Evolutionary conservation across 92 coral and sea anemone species (phyloP), one percentile per base, ranked within the genome.

Genomic region (Epizoanthus illoricatus): DNA sequence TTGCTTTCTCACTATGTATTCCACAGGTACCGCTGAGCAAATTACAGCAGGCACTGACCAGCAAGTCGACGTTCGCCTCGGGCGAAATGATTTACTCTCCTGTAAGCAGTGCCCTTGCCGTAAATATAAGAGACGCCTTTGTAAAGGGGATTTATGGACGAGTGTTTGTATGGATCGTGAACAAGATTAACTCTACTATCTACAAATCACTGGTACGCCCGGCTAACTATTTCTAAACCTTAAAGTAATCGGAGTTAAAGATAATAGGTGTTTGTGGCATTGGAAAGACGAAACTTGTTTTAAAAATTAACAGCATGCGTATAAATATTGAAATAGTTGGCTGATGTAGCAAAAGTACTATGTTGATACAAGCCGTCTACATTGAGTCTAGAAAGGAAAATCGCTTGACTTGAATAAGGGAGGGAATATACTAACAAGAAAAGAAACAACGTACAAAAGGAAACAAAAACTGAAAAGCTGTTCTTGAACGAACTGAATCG

Each of bases 1-100:
- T 52, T 52, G 3, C 13, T 52, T 9, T 9, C 56, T 52, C 56
- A 9, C 56, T 52, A 52, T 39, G 13, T 23, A 19, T 23, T 71
- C 23, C 45, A 3, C 85, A 95, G 98, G 89, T 95, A 52, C 90
- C 97, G 4, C 33, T 79, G 40, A 84, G 76, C 56, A 84, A 80
- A 56, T 74, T 95, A 75, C 90, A 87, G 70, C 85, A 93, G 64
- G 95, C 97, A 13, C 85, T 95, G 68, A 95, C 98, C 43, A 87
- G 83, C 76, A 89, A 87, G 56, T 95, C 97, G 4, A 95, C 97
- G 17, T 92, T 89, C 75, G 98, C 97, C 17, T 91, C 94, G 10
- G 98, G 98, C 17, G 98, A 95, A 88, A 86, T 93, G 75, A 95
- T 95, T 45, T 95, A 93, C 72, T 94, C 98, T 65, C 97, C 98